Base-by-base conservation (phyloP, 1,140 invertebrate species). In the Platyscapa corneri region DNA sequence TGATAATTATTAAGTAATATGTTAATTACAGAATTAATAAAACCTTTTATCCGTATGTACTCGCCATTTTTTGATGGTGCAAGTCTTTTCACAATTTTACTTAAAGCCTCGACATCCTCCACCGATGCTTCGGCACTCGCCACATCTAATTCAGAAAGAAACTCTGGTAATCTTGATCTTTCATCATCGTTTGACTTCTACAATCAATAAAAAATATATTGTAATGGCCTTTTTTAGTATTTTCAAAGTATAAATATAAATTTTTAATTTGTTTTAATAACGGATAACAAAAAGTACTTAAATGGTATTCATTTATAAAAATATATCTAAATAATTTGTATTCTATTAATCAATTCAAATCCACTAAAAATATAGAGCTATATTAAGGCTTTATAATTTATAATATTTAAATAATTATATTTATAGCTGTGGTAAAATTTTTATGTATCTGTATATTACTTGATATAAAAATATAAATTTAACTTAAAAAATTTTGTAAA, bases 21-120 rank as follows among this genome's bases (percentile, higher is more conserved):
- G 74, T 89, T 87, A 90, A 88, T 89, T 88, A 87, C 87, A 82
- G 82, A 89, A 65, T 87, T 49, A 82, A 85, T 84, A 78, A 88
- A 91, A 93, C 91, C 91, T 93, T 92, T 91, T 85, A 91, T 92
- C 82, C 92, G 87, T 91, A 92, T 90, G 90, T 93, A 93, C 92
- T 93, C 92, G 91, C 92, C 92, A 92, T 92, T 93, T 90, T 93
- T 93, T 89, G 91, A 91, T 5, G 92, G 91, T 83, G 92, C 91
- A 76, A 93, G 87, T 70, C 92, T 90, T 84, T 93, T 93, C 14
- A 92, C 92, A 42, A 93, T 90, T 86, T 89, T 92, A 86, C 89
- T 92, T 80, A 93, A 87, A 18, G 89, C 89, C 82, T 90, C 91
- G 18, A 91, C 90, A 81, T 92, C 91, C 72, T 93, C 92, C 79